Base-by-base conservation (phyloP, 2,888 invertebrate species). In the Ochlodes sylvanus region DNA sequence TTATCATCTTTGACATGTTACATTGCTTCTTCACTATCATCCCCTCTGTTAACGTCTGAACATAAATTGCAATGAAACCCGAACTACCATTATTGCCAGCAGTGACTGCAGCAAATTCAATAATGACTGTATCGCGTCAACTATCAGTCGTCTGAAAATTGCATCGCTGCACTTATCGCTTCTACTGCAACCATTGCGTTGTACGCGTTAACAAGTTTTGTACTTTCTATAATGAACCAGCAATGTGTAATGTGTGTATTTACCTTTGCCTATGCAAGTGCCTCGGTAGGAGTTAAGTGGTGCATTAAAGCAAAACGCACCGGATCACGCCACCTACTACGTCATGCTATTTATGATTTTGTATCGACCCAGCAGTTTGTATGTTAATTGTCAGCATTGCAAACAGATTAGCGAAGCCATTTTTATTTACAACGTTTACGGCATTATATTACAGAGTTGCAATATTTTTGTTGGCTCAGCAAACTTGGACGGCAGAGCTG, bases 271-370 rank as follows among this genome's bases (percentile, higher is more conserved):
- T 61, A 60, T 42, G 41, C 6, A 58, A 32, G 58, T 44, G 62
- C 12, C 52, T 61, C 55, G 60, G 68, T 71, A 71, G 68, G 72
- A 65, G 73, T 57, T 69, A 69, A 72, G 72, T 73, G 71, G 71
- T 77, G 76, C 76, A 75, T 72, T 74, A 72, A 73, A 74, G 76
- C 73, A 69, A 67, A 73, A 69, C 76, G 69, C 62, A 58, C 52
- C 63, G 63, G 71, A 80, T 84, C 85, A 85, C 86, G 86, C 85
- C 84, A 86, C 72, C 71, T 79, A 81, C 70, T 65, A 67, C 71
- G 71, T 65, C 60, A 66, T 42, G 66, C 21, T 69, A 63, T 56
- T 68, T 63, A 56, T 66, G 70, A 62, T 66, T 71, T 68, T 66
- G 72, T 73, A 71, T 68, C 72, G 71, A 73, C 70, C 68, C 62